These are phyloP conservation scores for Pseudonaja textilis DNA, from an alignment of 2,113 vertebrate species.

Conservation along the genomic window DNA sequence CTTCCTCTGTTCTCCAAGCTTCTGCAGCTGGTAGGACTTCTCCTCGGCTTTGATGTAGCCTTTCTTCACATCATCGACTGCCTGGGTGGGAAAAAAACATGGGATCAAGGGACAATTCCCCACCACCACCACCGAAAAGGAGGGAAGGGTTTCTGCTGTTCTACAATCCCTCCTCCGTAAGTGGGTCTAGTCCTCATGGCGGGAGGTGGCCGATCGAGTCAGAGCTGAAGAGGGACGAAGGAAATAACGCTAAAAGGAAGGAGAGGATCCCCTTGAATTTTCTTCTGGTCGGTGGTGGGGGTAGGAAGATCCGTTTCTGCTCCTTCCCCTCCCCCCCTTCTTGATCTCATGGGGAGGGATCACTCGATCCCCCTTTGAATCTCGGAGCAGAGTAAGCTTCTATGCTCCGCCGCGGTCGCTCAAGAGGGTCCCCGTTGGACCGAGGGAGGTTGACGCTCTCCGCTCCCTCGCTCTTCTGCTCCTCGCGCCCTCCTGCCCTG, in stretches of 20 bases:
- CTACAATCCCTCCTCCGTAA: background rate
- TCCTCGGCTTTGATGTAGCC: slow-evolving; percentile 96
- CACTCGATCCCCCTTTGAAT: background rate
- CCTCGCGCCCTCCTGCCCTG: background rate
- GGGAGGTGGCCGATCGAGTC: background rate
- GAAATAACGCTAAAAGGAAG: background rate
- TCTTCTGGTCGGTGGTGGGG: background rate
- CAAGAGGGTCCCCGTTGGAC: background rate
- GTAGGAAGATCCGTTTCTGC: background rate
- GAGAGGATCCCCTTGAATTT: background rate
- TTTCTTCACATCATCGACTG: slow-evolving; percentile 94
- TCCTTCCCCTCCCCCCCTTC: background rate
- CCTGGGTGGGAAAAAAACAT: slow-evolving; percentile 66
- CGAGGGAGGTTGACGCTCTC: background rate
- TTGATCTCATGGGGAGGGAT: background rate
- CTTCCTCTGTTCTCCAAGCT: slow-evolving; percentile 93
- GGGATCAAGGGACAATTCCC: background rate
- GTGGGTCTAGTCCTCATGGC: background rate
- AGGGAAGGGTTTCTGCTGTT: background rate
- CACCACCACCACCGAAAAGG: background rate
- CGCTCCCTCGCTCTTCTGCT: background rate
- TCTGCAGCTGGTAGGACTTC: slow-evolving; percentile 96
- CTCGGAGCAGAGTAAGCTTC: background rate
- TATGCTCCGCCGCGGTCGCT: no score
- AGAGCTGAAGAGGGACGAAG: background rate